Base-by-base conservation (phyloP, 2,888 invertebrate species). In the Lampropteryx suffumata region DNA sequence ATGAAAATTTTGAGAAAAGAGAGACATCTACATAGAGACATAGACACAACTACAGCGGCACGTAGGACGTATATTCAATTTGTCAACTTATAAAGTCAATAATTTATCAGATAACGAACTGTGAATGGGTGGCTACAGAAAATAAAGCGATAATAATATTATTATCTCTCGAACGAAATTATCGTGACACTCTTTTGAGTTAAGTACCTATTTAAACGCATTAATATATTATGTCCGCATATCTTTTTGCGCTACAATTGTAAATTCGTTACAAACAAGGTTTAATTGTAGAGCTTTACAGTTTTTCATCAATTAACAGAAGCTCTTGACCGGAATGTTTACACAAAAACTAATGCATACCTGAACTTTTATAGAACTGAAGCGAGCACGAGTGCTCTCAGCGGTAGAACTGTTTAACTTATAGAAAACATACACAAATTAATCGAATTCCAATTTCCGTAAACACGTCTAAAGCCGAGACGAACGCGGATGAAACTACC, bases 401-500 rank as follows among this genome's bases (percentile, higher is more conserved):
- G 27, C 32, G 24, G 10, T 29, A 40, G 33, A 41, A 39, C 45
- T 37, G 33, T 44, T 35, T 40, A 42, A 40, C 26, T 29, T 42
- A 2, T 51, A 54, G 46, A 21, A 24, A 50, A 29, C 29, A 59
- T 49, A 30, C 46, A 59, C 56, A 60, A 62, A 62, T 46, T 50
- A 63, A 61, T 40, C 54, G 46, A 59, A 58, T 57, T 39, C 51
- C 40, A 42, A 36, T 50, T 61, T 48, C 59, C 55, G 63, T 61
- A 61, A 59, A 73, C 76, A 73, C 86, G 85, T 82, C 80, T 66
- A 69, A 66, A 69, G 66, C 62, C 70, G 67, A 67, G 69, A 70
- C 76, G 64, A 71, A 71, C 79, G 71, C 82, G 80, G 73, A 76
- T 76, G 79, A 63, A 65, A 87, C 88, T 84, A 76, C 61, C 69